Base-by-base conservation (phyloP, 37 sponge, comb jelly and placozoan genomes). In the Halichondria panicea region DNA sequence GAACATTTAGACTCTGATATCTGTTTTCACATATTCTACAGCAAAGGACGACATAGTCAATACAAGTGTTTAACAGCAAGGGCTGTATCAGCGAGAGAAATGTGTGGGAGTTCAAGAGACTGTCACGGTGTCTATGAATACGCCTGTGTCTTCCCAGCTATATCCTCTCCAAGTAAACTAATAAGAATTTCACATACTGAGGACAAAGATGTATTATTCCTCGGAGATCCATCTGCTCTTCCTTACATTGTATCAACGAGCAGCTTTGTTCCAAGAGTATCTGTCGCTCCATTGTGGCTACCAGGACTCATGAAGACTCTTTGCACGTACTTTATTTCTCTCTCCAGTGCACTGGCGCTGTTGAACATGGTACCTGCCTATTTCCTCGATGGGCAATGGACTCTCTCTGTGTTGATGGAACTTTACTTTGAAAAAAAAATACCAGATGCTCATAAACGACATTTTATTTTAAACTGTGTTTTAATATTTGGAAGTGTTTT, bases 371-470 rank as follows among this genome's bases (percentile, higher is more conserved):
- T 96, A 3, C 96, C 96, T 7, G 90, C 82, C 9, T 96, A 92
- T 71, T 84, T 76, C 40, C 85, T 96, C 34, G 96, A 96, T 70
- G 96, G 96, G 7, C 93, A 96, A 30, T 96, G 96, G 96, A 62
- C 80, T 3, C 79, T 92, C 27, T 75, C 69, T 6, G 87, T 90
- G 15, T 35, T 91, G 12, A 64, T 96, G 37, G 96, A 96, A 37
- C 61, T 71, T 5, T 75, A 68, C 63, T 70, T 78, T 2, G 78
- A 77, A 56, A 74, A 58, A 54, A 36, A 43, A 43, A 2, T 83
- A 42, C 84, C 78, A 28, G 75, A 89, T 56, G 32, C 66, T 24
- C 39, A 40, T 0, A 61, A 72, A 11, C 52, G 90, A 30, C 68
- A 32, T 25, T 12, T 40, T 45, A 74, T 89, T 6, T 80, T 74